Evolutionary conservation across 2,113 vertebrate species (phyloP).

Genomic region (Anser brachyrhynchus): DNA sequence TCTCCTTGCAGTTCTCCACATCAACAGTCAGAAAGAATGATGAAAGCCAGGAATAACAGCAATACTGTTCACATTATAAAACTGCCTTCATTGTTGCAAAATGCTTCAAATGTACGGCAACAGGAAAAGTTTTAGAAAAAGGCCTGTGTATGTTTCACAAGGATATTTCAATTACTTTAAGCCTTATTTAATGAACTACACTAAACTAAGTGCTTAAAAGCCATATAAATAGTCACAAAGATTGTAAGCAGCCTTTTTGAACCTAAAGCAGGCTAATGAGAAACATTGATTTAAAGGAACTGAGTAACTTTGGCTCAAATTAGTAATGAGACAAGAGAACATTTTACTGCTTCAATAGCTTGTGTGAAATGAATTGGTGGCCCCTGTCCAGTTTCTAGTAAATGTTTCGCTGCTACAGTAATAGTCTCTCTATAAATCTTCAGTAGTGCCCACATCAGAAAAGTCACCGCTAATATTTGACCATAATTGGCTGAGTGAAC

Average conservation of each 20-base stretch:
- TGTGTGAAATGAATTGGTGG: constrained; percentile 60
- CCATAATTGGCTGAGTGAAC: constrained; percentile 33
- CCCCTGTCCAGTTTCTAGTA: constrained; percentile 59
- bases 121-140: background rate
- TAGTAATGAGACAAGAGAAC: constrained; percentile 31
- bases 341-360: constrained; percentile 34
- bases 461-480: constrained; percentile 28
- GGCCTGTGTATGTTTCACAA: background rate
- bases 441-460: constrained; percentile 28
- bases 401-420: constrained; percentile 41
- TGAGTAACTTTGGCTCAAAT: background rate
- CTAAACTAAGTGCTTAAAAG: constrained; percentile 36
- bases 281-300: constrained; percentile 46
- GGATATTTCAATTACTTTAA: constrained; percentile 16
- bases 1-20: background rate
- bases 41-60: background rate
- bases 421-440: constrained; percentile 46
- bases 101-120: background rate
- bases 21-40: background rate
- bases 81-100: background rate
- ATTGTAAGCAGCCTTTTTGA: background rate
- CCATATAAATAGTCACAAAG: constrained; percentile 23
- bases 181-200: constrained; percentile 28
- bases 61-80: background rate
- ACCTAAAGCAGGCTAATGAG: constrained; percentile 12